phyloP scores from a whole-genome alignment of 2,888 invertebrate genomes.

The Lasius platythorax region DNA sequence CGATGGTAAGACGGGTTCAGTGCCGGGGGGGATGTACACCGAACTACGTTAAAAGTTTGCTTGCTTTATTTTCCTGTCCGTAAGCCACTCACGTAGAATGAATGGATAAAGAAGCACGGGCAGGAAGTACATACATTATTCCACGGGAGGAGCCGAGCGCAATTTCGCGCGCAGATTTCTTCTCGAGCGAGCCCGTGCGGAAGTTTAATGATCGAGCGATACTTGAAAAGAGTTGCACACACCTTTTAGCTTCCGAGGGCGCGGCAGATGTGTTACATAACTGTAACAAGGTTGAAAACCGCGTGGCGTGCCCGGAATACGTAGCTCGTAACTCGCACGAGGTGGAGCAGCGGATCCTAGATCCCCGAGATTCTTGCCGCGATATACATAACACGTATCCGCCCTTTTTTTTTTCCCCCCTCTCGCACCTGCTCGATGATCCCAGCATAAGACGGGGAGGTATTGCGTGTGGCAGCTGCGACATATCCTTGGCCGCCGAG shows the following conservation, averaged over 20 bases:
- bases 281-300: conserved; percentile 73
- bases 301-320: conserved; percentile 69
- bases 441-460: neutral
- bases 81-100: conserved; percentile 73
- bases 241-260: conserved; percentile 53
- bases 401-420: neutral
- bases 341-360: conserved; percentile 16
- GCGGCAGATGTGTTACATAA: conserved; percentile 68
- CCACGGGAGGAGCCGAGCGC: conserved; percentile 60
- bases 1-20: conserved; percentile 39
- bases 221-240: conserved; percentile 70
- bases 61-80: conserved; percentile 68
- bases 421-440: neutral
- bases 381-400: conserved; percentile 6
- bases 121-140: conserved; percentile 60
- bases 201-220: conserved; percentile 72
- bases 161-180: conserved; percentile 68
- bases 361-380: conserved; percentile 41
- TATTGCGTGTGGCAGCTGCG: conserved; percentile 22
- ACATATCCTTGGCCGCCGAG: conserved; percentile 19
- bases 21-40: conserved; percentile 58
- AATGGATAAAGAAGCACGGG: conserved; percentile 68
- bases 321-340: conserved; percentile 51
- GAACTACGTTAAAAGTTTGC: conserved; percentile 72
- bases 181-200: conserved; percentile 25